Conservation (phyloP, 1,140 invertebrate species). For the Hycleus cichorii region DNA sequence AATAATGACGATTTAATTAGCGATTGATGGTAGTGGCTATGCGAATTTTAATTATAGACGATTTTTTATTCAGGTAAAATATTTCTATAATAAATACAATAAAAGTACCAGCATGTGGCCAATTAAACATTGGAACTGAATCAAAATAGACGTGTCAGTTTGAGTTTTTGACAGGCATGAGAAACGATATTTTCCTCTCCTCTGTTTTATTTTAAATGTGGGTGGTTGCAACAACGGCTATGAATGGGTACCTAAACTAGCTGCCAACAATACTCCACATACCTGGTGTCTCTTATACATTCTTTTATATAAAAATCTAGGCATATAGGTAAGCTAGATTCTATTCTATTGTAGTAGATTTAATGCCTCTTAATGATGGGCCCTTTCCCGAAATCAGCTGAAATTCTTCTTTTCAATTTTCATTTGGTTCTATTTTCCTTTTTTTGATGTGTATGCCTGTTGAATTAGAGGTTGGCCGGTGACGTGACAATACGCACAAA, state of each 20-base stretch:
- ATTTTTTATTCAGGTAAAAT: no score
- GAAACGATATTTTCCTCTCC: background rate
- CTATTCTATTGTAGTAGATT: constrained; percentile 1
- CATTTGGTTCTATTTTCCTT: no score
- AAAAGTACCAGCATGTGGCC: constrained; percentile 3
- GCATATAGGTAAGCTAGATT: background rate
- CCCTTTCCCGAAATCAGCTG: background rate
- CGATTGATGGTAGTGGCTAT: background rate
- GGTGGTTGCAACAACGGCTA: background rate
- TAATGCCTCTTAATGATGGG: constrained; percentile 12
- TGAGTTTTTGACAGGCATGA: constrained; percentile 9
- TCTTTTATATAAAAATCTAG: background rate
- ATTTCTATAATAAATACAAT: constrained; percentile 2
- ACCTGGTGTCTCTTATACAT: constrained; percentile 5
- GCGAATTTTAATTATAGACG: background rate
- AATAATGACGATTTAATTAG: constrained; percentile 15
- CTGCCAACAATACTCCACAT: constrained; percentile 9
- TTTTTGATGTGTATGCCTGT: background rate
- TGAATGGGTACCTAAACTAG: constrained; percentile 9
- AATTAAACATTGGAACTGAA: constrained; percentile 12
- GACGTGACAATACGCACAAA: constrained; percentile 43
- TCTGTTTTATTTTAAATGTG: background rate
- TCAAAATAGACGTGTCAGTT: constrained; percentile 7
- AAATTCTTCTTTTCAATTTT: no score
- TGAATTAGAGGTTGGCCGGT: constrained; percentile 14